These are phyloP conservation scores for Euglossa dilemma DNA, from an alignment of 1,140 invertebrate genomes.

Conservation along the genomic window DNA sequence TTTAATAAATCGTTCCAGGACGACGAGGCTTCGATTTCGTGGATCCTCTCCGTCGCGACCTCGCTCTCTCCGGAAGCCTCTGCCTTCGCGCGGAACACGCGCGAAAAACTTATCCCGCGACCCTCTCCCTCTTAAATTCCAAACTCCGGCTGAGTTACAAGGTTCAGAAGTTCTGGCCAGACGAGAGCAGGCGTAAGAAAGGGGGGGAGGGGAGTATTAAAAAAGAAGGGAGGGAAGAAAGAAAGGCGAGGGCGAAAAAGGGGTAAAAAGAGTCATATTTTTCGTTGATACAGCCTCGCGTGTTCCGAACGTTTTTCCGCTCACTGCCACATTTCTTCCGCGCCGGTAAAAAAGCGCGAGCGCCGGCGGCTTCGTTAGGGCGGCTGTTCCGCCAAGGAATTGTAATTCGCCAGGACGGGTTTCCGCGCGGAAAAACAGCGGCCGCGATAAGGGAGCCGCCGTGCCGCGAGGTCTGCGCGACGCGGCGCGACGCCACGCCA, in stretches of 20 bases:
- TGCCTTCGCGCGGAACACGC: not conserved
- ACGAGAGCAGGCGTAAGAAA: not conserved
- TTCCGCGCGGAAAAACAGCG: slow-evolving; percentile 12
- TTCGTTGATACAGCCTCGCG: slow-evolving; percentile 34
- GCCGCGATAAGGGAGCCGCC: slow-evolving; percentile 4
- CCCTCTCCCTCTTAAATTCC: slow-evolving; percentile 16
- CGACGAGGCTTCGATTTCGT: slow-evolving; percentile 5
- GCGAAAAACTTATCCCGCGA: slow-evolving; percentile 28
- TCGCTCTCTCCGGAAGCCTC: not conserved
- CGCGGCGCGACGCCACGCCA: not conserved
- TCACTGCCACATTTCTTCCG: slow-evolving; percentile 38
- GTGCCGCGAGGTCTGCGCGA: not conserved
- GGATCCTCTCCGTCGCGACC: not conserved
- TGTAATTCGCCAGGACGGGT: slow-evolving; percentile 22
- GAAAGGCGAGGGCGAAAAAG: not conserved
- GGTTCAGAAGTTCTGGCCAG: not conserved
- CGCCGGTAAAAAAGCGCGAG: slow-evolving; percentile 9
- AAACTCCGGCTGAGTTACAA: slow-evolving; percentile 13
- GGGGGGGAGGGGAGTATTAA: not conserved
- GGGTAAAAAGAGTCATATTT: slow-evolving; percentile 33
- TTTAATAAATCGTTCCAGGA: not conserved
- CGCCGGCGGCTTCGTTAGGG: slow-evolving; percentile 10
- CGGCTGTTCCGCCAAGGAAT: slow-evolving; percentile 23
- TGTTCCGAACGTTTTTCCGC: slow-evolving; percentile 26
- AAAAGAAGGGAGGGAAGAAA: not conserved